Evolutionary conservation across 2,888 invertebrate species (phyloP), one percentile per base, ranked within the genome.

Genomic region (Hylaea fasciaria): DNA sequence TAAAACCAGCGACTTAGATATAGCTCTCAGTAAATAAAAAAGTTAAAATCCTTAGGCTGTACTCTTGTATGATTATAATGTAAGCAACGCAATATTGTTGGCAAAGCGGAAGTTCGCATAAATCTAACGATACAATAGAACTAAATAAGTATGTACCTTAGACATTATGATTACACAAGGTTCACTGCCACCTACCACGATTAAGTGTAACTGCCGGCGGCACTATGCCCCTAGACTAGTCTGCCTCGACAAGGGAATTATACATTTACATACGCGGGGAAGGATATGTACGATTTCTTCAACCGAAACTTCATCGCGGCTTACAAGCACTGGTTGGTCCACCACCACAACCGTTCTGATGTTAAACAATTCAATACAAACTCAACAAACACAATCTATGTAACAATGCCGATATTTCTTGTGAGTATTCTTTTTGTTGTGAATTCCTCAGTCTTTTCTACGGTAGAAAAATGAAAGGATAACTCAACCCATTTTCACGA

Each of bases 41-140:
- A 79, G 90, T 92, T 92, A 91, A 91, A 91, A 91, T 92, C 91
- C 91, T 91, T 91, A 91, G 91, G 91, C 91, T 91, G 91, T 91
- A 91, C 91, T 91, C 88, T 89, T 82, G 80, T 89, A 90, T 87
- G 90, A 86, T 90, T 90, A 90, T 86, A 89, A 91, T 86, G 87
- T 90, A 91, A 91, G 90, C 91, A 90, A 92, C 91, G 88, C 91
- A 91, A 91, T 90, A 91, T 32, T 86, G 87, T 91, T 88, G 91
- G 89, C 92, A 86, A 92, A 92, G 91, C 91, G 86, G 91, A 89
- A 90, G 87, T 87, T 86, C 85, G 88, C 89, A 81, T 91, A 89
- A 90, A 85, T 90, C 91, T 91, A 92, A 91, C 85, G 87, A 91
- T 91, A 92, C 88, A 81, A 86, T 89, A 89, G 73, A 92, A 91